These are phyloP conservation scores for Pseudomugil tenellus DNA, from an alignment of 2,797 vertebrate genomes.

Conservation along the genomic window DNA sequence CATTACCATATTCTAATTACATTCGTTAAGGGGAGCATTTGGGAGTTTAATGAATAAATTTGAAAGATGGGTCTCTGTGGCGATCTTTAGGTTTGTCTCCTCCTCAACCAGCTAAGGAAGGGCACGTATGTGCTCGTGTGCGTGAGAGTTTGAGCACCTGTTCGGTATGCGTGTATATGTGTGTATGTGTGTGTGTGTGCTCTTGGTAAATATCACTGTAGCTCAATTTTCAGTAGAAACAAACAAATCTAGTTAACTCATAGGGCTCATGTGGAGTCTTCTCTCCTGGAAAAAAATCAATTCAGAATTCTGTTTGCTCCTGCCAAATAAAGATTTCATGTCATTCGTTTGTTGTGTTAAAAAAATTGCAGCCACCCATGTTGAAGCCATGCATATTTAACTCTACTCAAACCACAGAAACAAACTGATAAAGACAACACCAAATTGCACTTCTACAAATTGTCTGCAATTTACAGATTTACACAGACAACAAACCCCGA, in stretches of 20 bases:
- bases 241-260: slow-evolving; percentile 69
- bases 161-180: slow-evolving; percentile 13
- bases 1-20: slow-evolving; percentile 88
- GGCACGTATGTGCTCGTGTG: slow-evolving; percentile 17
- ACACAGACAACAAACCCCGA: slow-evolving; percentile 40
- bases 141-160: slow-evolving; percentile 40
- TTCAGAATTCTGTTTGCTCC: slow-evolving; percentile 73
- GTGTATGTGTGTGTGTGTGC: slow-evolving; percentile 2
- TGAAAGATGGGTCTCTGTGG: slow-evolving; percentile 78
- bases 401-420: slow-evolving; percentile 68
- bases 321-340: slow-evolving; percentile 77
- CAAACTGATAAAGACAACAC: slow-evolving; percentile 62
- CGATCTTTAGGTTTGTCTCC: slow-evolving; percentile 78
- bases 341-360: slow-evolving; percentile 71
- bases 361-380: slow-evolving; percentile 54
- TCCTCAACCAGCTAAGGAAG: slow-evolving; percentile 57
- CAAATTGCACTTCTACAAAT: slow-evolving; percentile 69
- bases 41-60: slow-evolving; percentile 85
- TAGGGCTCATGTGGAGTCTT: slow-evolving; percentile 52
- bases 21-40: slow-evolving; percentile 82
- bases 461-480: slow-evolving; percentile 49
- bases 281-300: slow-evolving; percentile 54
- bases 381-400: slow-evolving; percentile 75
- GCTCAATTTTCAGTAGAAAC: slow-evolving; percentile 61
- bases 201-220: slow-evolving; percentile 59